Evolutionary conservation across 1,140 invertebrate genomes (phyloP), one percentile per base, ranked within the genome.

Genomic region (Eciton burchellii): DNA sequence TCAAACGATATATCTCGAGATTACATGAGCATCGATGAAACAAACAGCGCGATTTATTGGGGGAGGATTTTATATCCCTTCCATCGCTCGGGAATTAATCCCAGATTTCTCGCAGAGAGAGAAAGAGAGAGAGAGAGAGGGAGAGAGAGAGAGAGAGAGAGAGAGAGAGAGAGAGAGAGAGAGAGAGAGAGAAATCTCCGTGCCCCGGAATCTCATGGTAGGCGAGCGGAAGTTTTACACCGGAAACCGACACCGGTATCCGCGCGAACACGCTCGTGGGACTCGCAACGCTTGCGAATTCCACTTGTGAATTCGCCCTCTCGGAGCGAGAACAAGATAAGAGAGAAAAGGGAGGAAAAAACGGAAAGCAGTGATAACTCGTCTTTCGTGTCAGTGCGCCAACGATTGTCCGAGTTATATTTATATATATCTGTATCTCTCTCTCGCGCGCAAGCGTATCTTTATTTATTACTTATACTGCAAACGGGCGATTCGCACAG

Each of bases 391-490:
- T 26, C 6, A 19, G 49, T 35, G n/a, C 43, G 56, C 35, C 8
- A 72, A 26, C 57, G 29, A 57, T 74, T 41, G n/a, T 14, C 19
- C 29, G 21, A 14, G 41, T 29, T 77, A 56, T n/a, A n/a, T n/a
- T n/a, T n/a, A n/a, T n/a, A n/a, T n/a, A n/a, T n/a, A n/a, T n/a
- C n/a, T n/a, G n/a, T n/a, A n/a, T n/a, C n/a, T n/a, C n/a, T 77
- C 60, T 76, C 45, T 76, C 45, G 47, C 43, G 12, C 43, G 35
- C 62, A n/a, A n/a, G n/a, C n/a, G n/a, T n/a, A 77, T 54, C 74
- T 77, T 66, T 77, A 77, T 77, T 77, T 77, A 21, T 43, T 68
- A 47, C 56, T 66, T 29, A 29, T 66, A 29, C 63, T 41, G 52
- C 45, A 29, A 52, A 24, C n/a, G 24, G 8, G 71, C 74, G 21